A percentile compares a stretch with the other conserved stretches of the same genome.
phyloP scores from a whole-genome alignment of 2,888 invertebrate species.

The Aquatica leii region DNA sequence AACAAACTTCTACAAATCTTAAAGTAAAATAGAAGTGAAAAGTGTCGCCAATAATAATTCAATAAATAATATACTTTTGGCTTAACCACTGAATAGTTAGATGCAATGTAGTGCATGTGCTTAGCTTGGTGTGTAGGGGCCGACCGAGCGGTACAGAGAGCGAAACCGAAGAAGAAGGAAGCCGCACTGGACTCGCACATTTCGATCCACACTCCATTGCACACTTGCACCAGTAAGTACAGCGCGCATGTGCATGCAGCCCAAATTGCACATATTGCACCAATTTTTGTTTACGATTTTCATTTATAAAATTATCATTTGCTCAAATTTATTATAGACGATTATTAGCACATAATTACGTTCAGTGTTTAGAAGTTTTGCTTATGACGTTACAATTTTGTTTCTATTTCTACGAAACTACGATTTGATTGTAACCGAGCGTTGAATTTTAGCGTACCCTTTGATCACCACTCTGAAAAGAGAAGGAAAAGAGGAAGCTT shows the following conservation, averaged over 20 bases:
- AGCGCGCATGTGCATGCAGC: constrained; percentile 27
- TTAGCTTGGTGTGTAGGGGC: constrained; percentile 64
- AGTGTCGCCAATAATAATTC: not conserved
- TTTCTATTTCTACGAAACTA: not conserved
- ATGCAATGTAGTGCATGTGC: constrained; percentile 61
- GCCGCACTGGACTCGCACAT: constrained; percentile 59
- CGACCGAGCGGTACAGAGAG: constrained; percentile 75
- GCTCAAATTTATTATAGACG: not conserved
- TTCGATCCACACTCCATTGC: constrained; percentile 59
- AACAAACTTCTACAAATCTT: no score
- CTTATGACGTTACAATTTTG: not conserved
- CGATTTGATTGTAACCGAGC: not conserved
- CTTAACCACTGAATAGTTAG: constrained; percentile 15
- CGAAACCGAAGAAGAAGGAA: constrained; percentile 77
- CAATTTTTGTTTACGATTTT: not conserved
- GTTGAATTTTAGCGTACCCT: constrained; percentile 62
- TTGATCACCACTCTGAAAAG: constrained; percentile 83
- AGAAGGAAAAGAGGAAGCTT: constrained; percentile 87
- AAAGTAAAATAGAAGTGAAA: no score
- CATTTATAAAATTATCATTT: not conserved
- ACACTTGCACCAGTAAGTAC: constrained; percentile 65
- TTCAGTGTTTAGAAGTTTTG: not conserved
- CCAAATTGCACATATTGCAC: constrained; percentile 33
- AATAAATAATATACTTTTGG: not conserved
- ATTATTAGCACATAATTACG: no score